Evolutionary conservation across 1,140 invertebrate genomes (phyloP).

Genomic region (Zeugodacus cucurbitae): DNA sequence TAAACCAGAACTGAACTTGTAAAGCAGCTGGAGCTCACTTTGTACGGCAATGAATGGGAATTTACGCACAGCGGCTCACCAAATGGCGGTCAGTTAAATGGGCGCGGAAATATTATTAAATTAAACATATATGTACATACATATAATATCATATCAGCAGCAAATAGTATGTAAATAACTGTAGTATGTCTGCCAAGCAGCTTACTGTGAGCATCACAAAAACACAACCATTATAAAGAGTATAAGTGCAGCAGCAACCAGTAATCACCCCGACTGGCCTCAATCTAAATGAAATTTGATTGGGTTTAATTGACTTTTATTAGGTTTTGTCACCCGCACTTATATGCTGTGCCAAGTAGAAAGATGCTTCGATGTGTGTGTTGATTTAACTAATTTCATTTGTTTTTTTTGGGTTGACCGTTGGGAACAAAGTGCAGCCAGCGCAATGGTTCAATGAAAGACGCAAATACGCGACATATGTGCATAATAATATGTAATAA

Average conservation of each 20-base stretch:
- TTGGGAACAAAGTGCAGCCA: background rate
- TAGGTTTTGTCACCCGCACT: conserved; percentile 25
- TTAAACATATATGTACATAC: background rate
- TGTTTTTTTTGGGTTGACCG: background rate
- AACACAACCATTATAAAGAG: background rate
- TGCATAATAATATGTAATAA: background rate
- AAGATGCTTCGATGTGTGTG: no score
- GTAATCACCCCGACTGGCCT: conserved; percentile 27
- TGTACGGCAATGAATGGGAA: background rate
- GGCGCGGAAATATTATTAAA: background rate
- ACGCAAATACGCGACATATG: background rate
- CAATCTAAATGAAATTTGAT: conserved; percentile 36
- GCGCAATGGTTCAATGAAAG: background rate
- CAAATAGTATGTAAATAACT: no score
- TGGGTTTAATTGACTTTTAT: conserved; percentile 38
- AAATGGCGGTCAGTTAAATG: background rate
- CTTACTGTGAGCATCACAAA: background rate
- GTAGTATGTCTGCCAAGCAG: background rate
- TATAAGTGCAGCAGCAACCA: background rate
- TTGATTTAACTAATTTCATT: background rate
- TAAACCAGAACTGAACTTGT: background rate
- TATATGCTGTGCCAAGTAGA: background rate
- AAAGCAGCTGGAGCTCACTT: background rate
- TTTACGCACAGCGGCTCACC: background rate
- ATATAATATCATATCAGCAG: no score